Base-by-base conservation (phyloP, 2,888 invertebrate genomes). In the Pandemis cinnamomeana region DNA sequence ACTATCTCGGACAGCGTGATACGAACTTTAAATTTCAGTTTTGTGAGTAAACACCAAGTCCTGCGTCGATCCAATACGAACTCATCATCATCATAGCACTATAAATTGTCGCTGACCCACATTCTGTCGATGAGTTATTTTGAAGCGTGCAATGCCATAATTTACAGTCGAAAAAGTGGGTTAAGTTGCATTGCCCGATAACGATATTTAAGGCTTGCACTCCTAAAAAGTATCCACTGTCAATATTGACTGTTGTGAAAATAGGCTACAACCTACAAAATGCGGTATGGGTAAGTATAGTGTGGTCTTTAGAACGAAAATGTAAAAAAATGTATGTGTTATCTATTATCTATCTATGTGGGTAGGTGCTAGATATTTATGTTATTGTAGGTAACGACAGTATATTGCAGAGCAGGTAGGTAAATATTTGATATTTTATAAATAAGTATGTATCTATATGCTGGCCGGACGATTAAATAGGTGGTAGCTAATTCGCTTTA, bases 131-230 rank as follows among this genome's bases (percentile, higher is more conserved):
- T 74, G 74, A 74, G 74, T 74, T 74, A 74, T 71, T 61, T 46
- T 36, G 55, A 74, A 62, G 73, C 78, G 77, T 74, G 73, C 77
- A 76, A 78, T 76, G 76, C 77, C 75, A 78, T 77, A 76, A 80
- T 83, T 83, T 83, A 83, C 78, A 78, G 79, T 80, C 80, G 68
- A 66, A 74, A 75, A 87, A 83, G 80, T 87, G 78, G 87, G 87
- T 85, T 84, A 86, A 84, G 82, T 82, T 77, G 79, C 78, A 80
- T 67, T 75, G 76, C 72, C 71, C 79, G 87, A 87, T 87, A 87
- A 86, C 81, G 51, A 48, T 77, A 82, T 71, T 74, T 76, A 74
- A 74, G 74, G 66, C 20, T 41, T 60, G 60, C 67, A 62, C 67
- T 66, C 48, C 46, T 44, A 66, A 70, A 68, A 77, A 55, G 20